Conservation (phyloP, 2,113 vertebrate genomes). For the Saccopteryx leptura region DNA sequence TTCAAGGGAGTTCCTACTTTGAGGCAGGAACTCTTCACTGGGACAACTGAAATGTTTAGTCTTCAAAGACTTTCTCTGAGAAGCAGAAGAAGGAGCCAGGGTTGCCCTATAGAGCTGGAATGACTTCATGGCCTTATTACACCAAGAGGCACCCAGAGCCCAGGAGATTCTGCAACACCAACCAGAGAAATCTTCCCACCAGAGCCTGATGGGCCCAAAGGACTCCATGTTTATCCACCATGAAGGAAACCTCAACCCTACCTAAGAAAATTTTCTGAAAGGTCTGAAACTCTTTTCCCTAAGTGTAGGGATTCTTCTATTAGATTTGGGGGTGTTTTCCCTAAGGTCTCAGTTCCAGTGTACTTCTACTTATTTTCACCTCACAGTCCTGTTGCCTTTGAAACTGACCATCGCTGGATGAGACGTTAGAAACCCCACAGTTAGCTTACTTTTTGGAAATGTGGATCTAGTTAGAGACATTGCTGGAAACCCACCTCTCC, state of each 20-base stretch:
- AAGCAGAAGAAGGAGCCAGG: background rate
- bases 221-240: background rate
- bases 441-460: slow-evolving; percentile 26
- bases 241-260: background rate
- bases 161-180: slow-evolving; percentile 14
- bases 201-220: background rate
- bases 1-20: background rate
- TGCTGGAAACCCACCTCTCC: slow-evolving; percentile 10
- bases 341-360: background rate
- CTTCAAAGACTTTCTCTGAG: background rate
- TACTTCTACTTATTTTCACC: background rate
- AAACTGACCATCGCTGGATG: background rate
- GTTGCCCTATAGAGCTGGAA: background rate
- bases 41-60: background rate
- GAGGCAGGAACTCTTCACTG: background rate
- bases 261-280: background rate
- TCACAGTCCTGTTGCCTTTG: slow-evolving; percentile 34
- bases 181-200: background rate
- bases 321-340: background rate
- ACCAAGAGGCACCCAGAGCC: slow-evolving; percentile 9
- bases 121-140: background rate
- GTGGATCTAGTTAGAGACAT: slow-evolving; percentile 23
- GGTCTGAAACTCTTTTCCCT: background rate
- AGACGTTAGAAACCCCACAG: slow-evolving; percentile 29
- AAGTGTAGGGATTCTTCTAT: background rate